Evolutionary conservation across 2,113 vertebrate species (phyloP).

Genomic region (Fregata magnificens): DNA sequence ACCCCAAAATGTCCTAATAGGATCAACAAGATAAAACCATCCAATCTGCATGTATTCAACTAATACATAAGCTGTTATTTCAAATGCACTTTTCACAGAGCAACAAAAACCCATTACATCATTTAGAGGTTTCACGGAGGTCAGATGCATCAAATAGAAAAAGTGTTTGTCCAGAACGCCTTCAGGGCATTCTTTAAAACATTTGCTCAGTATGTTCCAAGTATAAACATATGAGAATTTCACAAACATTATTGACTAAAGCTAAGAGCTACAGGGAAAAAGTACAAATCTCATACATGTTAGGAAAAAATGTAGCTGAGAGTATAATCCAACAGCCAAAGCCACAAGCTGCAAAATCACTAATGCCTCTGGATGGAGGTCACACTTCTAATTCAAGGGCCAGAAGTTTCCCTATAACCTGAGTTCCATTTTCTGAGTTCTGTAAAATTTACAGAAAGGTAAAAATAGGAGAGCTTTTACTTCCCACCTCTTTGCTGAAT

Average conservation of each 20-base stretch:
- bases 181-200: not conserved
- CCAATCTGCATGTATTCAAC: not conserved
- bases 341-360: not conserved
- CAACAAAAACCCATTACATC: not conserved
- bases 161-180: not conserved
- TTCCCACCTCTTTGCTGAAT: slow-evolving; percentile 52
- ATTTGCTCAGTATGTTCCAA: not conserved
- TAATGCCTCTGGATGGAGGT: not conserved
- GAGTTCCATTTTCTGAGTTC: not conserved
- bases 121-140: not conserved
- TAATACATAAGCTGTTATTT: not conserved
- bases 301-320: not conserved
- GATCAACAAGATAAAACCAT: not conserved
- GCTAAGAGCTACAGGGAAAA: not conserved
- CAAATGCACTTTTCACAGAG: not conserved
- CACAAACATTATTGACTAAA: not conserved
- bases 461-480: slow-evolving; percentile 51
- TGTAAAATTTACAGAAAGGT: slow-evolving; percentile 22
- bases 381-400: not conserved
- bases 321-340: not conserved
- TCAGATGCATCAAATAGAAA: slow-evolving; percentile 1
- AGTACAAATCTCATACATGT: not conserved
- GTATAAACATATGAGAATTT: not conserved
- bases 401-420: not conserved
- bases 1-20: not conserved